Evolutionary conservation across 1,140 invertebrate species (phyloP).

Genomic region (Cherax destructor): DNA sequence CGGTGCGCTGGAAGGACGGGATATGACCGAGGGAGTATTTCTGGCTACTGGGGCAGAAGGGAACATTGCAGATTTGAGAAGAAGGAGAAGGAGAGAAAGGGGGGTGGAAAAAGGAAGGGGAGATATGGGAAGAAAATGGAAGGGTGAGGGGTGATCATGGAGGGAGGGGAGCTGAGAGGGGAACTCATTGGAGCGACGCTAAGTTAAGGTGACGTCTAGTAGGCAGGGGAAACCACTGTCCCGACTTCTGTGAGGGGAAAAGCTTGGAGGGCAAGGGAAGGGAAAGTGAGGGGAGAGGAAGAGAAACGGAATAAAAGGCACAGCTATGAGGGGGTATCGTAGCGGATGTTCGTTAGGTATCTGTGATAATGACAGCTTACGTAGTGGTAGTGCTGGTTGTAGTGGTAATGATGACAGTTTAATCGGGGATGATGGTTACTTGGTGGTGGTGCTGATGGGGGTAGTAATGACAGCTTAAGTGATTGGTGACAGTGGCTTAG

Average conservation of each 20-base stretch:
- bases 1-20: too few relatives aligned
- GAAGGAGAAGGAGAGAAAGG: not conserved
- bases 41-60: too few relatives aligned
- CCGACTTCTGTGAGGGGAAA: not conserved
- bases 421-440: too few relatives aligned
- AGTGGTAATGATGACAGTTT: too few relatives aligned
- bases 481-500: too few relatives aligned
- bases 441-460: too few relatives aligned
- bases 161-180: not conserved
- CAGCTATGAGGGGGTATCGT: too few relatives aligned
- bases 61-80: not conserved
- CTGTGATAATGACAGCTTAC: too few relatives aligned
- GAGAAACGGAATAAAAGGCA: not conserved
- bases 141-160: not conserved
- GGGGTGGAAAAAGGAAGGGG: not conserved
- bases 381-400: too few relatives aligned
- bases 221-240: not conserved
- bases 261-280: not conserved
- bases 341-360: too few relatives aligned
- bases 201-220: conserved; percentile 12
- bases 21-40: too few relatives aligned
- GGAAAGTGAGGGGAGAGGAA: not conserved
- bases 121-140: not conserved
- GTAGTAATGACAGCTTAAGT: too few relatives aligned
- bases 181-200: not conserved